Evolutionary conservation across 2,888 invertebrate genomes (phyloP).

Genomic region (Parnassius apollo): DNA sequence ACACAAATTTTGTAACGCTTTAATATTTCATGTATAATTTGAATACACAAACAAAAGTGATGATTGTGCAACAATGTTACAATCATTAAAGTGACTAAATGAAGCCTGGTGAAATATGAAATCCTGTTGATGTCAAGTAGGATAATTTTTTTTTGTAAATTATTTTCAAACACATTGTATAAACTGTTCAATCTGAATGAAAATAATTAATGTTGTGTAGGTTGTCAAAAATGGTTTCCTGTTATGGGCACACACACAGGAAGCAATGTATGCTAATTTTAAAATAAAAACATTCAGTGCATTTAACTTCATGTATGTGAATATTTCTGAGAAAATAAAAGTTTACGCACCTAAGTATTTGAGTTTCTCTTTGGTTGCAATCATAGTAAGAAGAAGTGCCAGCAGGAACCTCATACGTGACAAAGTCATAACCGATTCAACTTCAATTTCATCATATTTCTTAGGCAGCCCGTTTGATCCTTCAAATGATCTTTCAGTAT

Average conservation of each 20-base stretch:
- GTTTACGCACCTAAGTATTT: slow-evolving; percentile 87
- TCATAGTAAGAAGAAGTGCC: slow-evolving; percentile 90
- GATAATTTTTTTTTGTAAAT: slow-evolving; percentile 29
- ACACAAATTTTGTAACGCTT: slow-evolving; percentile 45
- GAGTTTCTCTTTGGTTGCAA: slow-evolving; percentile 89
- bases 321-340: slow-evolving; percentile 40
- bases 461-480: slow-evolving; percentile 50
- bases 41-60: slow-evolving; percentile 23
- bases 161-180: slow-evolving; percentile 28
- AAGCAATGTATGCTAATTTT: slow-evolving; percentile 62
- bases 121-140: slow-evolving; percentile 68
- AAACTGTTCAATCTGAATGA: slow-evolving; percentile 25
- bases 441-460: slow-evolving; percentile 60
- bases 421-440: slow-evolving; percentile 82
- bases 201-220: slow-evolving; percentile 21
- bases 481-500: slow-evolving; percentile 47
- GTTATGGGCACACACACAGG: slow-evolving; percentile 72
- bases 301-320: slow-evolving; percentile 48
- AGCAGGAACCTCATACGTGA: slow-evolving; percentile 89
- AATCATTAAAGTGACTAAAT: slow-evolving; percentile 37
- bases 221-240: slow-evolving; percentile 38
- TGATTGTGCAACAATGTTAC: slow-evolving; percentile 34
- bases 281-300: slow-evolving; percentile 58
- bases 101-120: slow-evolving; percentile 42
- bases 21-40: slow-evolving; percentile 22